Evolutionary conservation across 1,140 invertebrate species (phyloP).

Genomic region (Drosophila ohnishii): DNA sequence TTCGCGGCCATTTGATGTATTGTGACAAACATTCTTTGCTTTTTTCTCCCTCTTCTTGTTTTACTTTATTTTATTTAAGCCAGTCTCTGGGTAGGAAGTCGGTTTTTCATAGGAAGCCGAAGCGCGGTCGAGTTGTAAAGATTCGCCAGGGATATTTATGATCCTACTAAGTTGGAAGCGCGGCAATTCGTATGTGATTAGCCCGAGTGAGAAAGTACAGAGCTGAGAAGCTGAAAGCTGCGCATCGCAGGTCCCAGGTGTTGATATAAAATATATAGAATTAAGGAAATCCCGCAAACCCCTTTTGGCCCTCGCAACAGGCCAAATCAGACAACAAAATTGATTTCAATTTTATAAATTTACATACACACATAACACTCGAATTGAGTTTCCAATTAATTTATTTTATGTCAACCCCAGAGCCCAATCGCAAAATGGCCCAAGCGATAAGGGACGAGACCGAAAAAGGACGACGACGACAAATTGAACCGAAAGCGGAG

Average conservation of each 20-base stretch:
- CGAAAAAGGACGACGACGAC: conserved; percentile 27
- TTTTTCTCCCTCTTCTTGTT: conserved; percentile 1
- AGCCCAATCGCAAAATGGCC: conserved; percentile 47
- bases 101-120: conserved; percentile 27
- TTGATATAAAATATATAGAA: neutral
- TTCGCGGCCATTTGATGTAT: conserved; percentile 79
- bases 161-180: conserved; percentile 43
- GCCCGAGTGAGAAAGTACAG: neutral
- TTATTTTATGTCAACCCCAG: conserved; percentile 64
- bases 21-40: conserved; percentile 81
- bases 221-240: conserved; percentile 11
- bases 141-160: conserved; percentile 42
- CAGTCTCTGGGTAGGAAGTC: conserved; percentile 8
- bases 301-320: neutral
- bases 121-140: conserved; percentile 36
- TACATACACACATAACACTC: conserved; percentile 63
- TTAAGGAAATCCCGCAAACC: neutral
- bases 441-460: conserved; percentile 31
- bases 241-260: neutral
- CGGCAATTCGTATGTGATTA: conserved; percentile 55
- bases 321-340: conserved; percentile 9
- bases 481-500: conserved; percentile 31
- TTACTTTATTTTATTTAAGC: neutral
- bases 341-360: conserved; percentile 54
- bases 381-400: conserved; percentile 72